Evolutionary conservation across 2,113 vertebrate species (phyloP).

Genomic region (Sisor rabdophorus): DNA sequence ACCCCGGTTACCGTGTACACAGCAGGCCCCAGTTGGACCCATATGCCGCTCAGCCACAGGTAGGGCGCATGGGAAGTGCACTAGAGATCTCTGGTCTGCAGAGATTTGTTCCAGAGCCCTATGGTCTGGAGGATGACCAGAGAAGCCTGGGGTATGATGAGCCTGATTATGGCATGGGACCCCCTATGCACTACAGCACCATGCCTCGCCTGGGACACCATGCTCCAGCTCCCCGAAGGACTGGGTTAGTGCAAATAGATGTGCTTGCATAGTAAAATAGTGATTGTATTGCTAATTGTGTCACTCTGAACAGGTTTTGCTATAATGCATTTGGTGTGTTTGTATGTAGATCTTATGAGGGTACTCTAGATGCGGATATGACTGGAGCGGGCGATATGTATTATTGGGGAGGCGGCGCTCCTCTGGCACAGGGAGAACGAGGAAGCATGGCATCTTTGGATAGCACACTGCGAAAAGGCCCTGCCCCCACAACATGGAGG

Average conservation of each 20-base stretch:
- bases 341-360: conserved; percentile 83
- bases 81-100: conserved; percentile 78
- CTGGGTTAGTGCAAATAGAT: conserved; percentile 63
- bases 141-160: conserved; percentile 90
- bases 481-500: conserved; percentile 74
- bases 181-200: conserved; percentile 80
- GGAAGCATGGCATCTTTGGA: conserved; percentile 92
- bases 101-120: conserved; percentile 83
- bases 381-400: conserved; percentile 76
- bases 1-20: conserved; percentile 79
- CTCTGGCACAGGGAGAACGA: conserved; percentile 83
- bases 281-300: background rate
- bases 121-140: conserved; percentile 89
- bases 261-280: background rate
- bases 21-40: conserved; percentile 83
- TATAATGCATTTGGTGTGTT: background rate
- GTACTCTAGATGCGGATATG: conserved; percentile 85
- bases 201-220: conserved; percentile 73
- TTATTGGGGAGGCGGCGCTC: conserved; percentile 78
- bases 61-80: conserved; percentile 82
- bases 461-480: conserved; percentile 83
- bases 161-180: conserved; percentile 82
- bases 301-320: background rate
- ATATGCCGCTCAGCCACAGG: conserved; percentile 90
- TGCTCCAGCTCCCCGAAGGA: conserved; percentile 76